A percentile compares a stretch with the other conserved stretches of the same genome.
These are phyloP conservation scores for Capitulum mitella DNA, from an alignment of 2,888 invertebrate genomes.

Conservation along the genomic window DNA sequence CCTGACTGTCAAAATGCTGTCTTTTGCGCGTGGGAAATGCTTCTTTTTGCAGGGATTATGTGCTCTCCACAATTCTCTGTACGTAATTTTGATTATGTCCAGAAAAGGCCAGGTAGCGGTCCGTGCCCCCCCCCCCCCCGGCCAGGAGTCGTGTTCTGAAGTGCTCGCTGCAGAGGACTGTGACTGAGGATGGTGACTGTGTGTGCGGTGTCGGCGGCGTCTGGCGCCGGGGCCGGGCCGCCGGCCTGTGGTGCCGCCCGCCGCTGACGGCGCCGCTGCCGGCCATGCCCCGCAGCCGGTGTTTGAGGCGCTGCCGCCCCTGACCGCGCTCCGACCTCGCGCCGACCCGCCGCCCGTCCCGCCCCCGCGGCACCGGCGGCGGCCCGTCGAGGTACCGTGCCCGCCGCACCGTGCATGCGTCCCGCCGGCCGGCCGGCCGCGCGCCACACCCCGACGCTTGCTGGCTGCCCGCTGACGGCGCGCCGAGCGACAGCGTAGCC, in stretches of 20 bases:
- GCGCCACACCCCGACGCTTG: not conserved
- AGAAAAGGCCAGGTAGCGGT: too few species aligned
- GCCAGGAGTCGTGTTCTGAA: too few species aligned
- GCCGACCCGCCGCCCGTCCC: constrained; percentile 11
- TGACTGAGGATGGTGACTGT: too few species aligned
- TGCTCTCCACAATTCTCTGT: too few species aligned
- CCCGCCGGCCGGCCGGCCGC: not conserved
- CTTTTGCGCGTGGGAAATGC: too few species aligned
- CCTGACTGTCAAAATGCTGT: too few species aligned
- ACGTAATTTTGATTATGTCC: too few species aligned
- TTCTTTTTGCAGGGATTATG: too few species aligned
- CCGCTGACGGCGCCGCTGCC: not conserved
- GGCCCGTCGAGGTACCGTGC: not conserved
- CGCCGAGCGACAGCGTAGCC: not conserved
- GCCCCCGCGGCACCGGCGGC: not conserved
- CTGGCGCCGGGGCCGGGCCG: not conserved
- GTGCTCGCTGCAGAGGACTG: too few species aligned
- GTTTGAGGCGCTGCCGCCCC: not conserved
- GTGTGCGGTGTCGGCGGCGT: too few species aligned
- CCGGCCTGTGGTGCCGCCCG: not conserved
- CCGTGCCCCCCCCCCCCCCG: too few species aligned
- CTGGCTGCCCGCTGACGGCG: not conserved
- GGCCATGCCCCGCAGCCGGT: not conserved
- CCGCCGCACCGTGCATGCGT: not conserved
- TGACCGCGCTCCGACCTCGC: not conserved